Conservation (phyloP, 2,888 invertebrate species). For the Lasioglossum calceatum region DNA sequence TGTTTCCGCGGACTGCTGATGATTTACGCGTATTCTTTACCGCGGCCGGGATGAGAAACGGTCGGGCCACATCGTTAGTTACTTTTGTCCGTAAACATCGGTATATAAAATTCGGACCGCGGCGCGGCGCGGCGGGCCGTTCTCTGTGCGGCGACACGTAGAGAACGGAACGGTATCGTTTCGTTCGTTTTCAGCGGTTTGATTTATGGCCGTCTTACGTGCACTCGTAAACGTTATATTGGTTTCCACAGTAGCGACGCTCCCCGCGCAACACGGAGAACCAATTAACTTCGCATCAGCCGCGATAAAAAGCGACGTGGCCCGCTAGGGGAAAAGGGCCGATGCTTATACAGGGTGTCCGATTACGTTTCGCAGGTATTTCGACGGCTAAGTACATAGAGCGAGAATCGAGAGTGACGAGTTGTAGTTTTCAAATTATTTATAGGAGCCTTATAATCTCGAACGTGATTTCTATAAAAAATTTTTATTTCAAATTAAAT, state of each 20-base stretch:
- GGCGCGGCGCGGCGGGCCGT: not conserved
- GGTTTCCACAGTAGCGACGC: slow-evolving; percentile 63
- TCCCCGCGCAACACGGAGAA: slow-evolving; percentile 53
- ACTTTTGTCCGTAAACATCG: slow-evolving; percentile 48
- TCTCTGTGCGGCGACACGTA: slow-evolving; percentile 28
- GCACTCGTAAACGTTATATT: slow-evolving; percentile 72
- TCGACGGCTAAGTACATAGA: not conserved
- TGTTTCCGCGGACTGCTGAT: slow-evolving; percentile 29
- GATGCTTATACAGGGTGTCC: slow-evolving; percentile 7
- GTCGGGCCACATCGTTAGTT: slow-evolving; percentile 52
- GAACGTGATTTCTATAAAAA: not conserved
- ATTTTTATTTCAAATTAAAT: not conserved
- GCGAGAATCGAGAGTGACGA: not conserved
- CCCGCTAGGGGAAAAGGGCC: slow-evolving; percentile 31
- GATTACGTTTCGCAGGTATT: not conserved
- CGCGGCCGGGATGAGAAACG: slow-evolving; percentile 40
- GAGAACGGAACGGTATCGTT: slow-evolving; percentile 62
- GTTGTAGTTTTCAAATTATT: not conserved
- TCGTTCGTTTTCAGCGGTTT: slow-evolving; percentile 66
- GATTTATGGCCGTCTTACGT: slow-evolving; percentile 69
- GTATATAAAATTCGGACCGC: slow-evolving; percentile 45
- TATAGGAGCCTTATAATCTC: not conserved
- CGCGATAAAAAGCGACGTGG: slow-evolving; percentile 55
- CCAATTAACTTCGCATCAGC: slow-evolving; percentile 67
- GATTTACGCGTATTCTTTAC: slow-evolving; percentile 51